These are phyloP conservation scores for Drosophila kepulauana DNA, from an alignment of 1,140 invertebrate genomes.

Conservation along the genomic window DNA sequence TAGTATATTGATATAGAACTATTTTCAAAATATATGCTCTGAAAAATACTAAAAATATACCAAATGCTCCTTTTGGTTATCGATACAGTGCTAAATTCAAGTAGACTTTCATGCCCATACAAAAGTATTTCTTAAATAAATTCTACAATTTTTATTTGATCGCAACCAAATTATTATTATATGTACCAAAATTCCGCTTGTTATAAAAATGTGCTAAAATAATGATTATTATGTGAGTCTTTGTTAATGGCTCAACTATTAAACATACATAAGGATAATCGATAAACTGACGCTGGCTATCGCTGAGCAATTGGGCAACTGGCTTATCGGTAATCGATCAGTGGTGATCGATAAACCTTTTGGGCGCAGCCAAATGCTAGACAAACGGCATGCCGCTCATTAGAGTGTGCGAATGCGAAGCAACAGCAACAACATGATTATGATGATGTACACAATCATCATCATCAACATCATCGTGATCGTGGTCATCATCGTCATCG, in stretches of 20 bases:
- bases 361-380: slow-evolving; percentile 29
- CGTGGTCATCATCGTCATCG: slow-evolving; percentile 24
- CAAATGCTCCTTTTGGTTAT: neutral
- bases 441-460: slow-evolving; percentile 3
- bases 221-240: no score
- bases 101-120: no score
- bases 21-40: no score
- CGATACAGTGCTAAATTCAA: neutral
- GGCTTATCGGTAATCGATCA: slow-evolving; percentile 3
- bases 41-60: no score
- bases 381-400: slow-evolving; percentile 46
- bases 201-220: no score
- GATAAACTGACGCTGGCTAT: neutral
- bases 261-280: neutral
- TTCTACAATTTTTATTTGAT: no score
- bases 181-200: no score
- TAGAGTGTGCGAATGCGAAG: slow-evolving; percentile 35
- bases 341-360: slow-evolving; percentile 44
- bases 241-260: no score
- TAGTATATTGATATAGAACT: no score
- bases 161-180: no score
- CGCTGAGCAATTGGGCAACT: neutral
- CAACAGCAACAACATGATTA: slow-evolving; percentile 8
- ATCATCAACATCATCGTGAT: slow-evolving; percentile 10
- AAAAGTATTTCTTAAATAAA: no score